phyloP scores from a whole-genome alignment of 2,888 invertebrate genomes.

The Tubulanus polymorphus region DNA sequence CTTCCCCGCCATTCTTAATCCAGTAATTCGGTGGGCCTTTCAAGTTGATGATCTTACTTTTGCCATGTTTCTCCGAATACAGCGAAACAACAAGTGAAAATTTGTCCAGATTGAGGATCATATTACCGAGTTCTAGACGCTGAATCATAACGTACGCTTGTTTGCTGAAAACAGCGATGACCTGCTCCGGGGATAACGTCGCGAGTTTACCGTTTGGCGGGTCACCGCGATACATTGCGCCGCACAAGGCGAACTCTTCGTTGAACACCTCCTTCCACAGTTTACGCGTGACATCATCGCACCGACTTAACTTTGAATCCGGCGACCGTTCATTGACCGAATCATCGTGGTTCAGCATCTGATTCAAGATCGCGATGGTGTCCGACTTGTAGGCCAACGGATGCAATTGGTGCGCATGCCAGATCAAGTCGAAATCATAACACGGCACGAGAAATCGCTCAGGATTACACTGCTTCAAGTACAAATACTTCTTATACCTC shows the following conservation, averaged over 20 bases:
- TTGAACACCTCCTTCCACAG: conserved; percentile 53
- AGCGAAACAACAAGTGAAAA: conserved; percentile 33
- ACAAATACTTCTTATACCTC: conserved; percentile 53
- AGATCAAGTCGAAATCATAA: conserved; percentile 57
- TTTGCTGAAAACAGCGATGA: conserved; percentile 40
- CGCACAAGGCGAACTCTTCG: conserved; percentile 51
- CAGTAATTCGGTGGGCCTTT: conserved; percentile 24
- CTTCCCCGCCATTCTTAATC: conserved; percentile 25
- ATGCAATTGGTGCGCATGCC: conserved; percentile 57
- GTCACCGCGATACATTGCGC: conserved; percentile 56
- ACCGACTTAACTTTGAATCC: conserved; percentile 52
- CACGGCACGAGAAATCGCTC: conserved; percentile 56
- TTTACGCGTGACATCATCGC: conserved; percentile 53
- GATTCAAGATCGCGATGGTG: conserved; percentile 39
- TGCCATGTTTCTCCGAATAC: conserved; percentile 12
- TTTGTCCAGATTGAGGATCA: conserved; percentile 20
- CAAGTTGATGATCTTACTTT: conserved; percentile 18
- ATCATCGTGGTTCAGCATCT: conserved; percentile 56
- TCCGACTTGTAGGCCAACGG: conserved; percentile 45
- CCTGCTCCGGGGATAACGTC: conserved; percentile 40
- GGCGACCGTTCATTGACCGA: conserved; percentile 54
- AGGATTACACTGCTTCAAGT: conserved; percentile 53
- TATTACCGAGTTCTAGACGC: conserved; percentile 19
- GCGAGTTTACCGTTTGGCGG: conserved; percentile 52
- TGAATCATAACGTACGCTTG: conserved; percentile 32